Evolutionary conservation across 2,888 invertebrate genomes (phyloP), one percentile per base, ranked within the genome.

Genomic region (Tipula unca): DNA sequence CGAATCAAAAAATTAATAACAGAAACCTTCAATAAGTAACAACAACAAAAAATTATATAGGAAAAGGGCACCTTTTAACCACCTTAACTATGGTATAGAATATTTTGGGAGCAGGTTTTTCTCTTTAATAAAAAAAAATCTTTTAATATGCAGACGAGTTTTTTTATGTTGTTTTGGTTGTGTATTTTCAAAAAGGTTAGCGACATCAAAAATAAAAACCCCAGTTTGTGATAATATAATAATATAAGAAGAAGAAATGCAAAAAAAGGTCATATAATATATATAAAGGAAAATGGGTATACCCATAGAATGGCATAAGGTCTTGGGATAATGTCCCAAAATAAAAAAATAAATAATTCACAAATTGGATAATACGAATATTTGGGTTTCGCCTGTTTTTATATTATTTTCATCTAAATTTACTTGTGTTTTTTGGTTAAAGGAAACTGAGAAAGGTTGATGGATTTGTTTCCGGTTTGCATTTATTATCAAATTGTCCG

Each of bases 391-490:
- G 69, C 69, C 8, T 14, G 69, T 25, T 69, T 69, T 48, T 17
- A 10, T 39, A 39, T 39, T n/a, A n/a, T 42, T 42, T 69, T 69
- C 25, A 20, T 69, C 25, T 25, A 69, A 69, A 69, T 69, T 69
- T 20, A 25, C 25, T 69, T 69, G 25, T 69, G 20, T 69, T 20
- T 48, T 54, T 54, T 17, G 48, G 69, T 69, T 25, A 10, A 69
- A 13, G 69, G 13, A 69, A 25, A 69, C 10, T 69, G 69, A 69
- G 25, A 69, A 69, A 69, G 69, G 69, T 69, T 69, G 69, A 69
- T 69, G 69, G 69, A 69, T 69, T 69, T 69, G 25, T 69, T 69
- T 69, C 69, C 69, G 69, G 69, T 69, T 69, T 69, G 69, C 69
- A 69, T 69, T 69, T 69, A 25, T 20, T 69, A 69, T 69, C 69